These are phyloP conservation scores for Rhyacophila brunnea DNA, from an alignment of 1,140 invertebrate species.

Conservation along the genomic window DNA sequence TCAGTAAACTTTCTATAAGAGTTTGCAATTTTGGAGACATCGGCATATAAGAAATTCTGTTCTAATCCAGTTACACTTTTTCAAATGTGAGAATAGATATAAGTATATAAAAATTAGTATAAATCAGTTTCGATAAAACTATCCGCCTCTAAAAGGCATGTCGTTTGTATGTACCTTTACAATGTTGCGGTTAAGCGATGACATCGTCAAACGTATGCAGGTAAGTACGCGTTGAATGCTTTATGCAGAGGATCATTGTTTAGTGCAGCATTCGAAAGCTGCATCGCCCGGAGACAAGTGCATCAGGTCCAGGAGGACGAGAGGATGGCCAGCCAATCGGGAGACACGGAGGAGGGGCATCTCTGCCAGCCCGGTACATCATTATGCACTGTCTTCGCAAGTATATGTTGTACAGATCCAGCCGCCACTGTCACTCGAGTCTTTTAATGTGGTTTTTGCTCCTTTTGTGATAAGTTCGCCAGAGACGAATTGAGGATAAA, in stretches of 20 bases:
- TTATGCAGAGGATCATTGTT: constrained; percentile 17
- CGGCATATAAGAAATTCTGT: too few relatives aligned
- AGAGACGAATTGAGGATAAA: constrained; percentile 1
- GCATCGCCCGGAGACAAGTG: background rate
- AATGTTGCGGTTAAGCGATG: too few relatives aligned
- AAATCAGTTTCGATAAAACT: too few relatives aligned
- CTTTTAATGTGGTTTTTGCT: too few relatives aligned
- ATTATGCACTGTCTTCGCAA: constrained; percentile 10
- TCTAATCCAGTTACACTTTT: too few relatives aligned
- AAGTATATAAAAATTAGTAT: too few relatives aligned
- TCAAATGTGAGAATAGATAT: too few relatives aligned
- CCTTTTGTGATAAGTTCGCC: background rate
- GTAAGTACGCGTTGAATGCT: background rate
- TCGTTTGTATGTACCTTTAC: too few relatives aligned
- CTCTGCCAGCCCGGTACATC: background rate
- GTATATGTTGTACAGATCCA: background rate
- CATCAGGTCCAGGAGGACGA: too few relatives aligned
- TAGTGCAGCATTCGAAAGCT: constrained; percentile 16
- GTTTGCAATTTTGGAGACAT: too few relatives aligned
- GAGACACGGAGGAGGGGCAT: background rate
- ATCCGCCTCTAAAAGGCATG: too few relatives aligned
- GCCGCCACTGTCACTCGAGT: constrained; percentile 6
- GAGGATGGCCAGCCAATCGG: constrained; percentile 7
- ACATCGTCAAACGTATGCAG: background rate
- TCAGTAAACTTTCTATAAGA: too few relatives aligned